Evolutionary conservation across 2,113 vertebrate genomes (phyloP).

Genomic region (Ceuthmochares aereus): DNA sequence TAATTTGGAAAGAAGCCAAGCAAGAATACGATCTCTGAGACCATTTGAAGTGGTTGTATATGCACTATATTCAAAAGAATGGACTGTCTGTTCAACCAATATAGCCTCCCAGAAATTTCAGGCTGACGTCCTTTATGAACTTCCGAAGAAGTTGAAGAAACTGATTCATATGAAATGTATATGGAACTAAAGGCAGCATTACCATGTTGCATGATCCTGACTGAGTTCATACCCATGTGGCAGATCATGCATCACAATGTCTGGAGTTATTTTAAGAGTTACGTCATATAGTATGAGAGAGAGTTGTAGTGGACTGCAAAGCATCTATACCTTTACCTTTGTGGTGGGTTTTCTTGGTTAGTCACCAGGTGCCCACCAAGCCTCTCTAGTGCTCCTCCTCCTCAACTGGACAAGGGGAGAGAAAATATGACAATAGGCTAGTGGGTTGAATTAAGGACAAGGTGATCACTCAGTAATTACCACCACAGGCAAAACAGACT

Average conservation of each 20-base stretch:
- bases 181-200: not conserved
- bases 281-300: no score
- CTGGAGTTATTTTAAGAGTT: not conserved
- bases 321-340: not conserved
- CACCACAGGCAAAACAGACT: accelerated
- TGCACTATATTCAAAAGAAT: not conserved
- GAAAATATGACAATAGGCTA: not conserved
- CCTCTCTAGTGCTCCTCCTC: not conserved
- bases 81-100: not conserved
- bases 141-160: not conserved
- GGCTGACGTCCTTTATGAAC: not conserved
- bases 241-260: not conserved
- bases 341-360: not conserved
- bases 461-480: not conserved
- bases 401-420: not conserved
- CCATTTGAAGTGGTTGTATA: not conserved
- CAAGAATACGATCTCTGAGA: not conserved
- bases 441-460: accelerated
- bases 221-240: not conserved
- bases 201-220: not conserved
- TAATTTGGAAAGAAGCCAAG: not conserved
- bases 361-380: not conserved
- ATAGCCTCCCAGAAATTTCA: not conserved
- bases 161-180: not conserved
- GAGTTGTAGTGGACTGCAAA: not conserved